Evolutionary conservation across 2,113 vertebrate genomes (phyloP).

Genomic region (Varanus salvator): DNA sequence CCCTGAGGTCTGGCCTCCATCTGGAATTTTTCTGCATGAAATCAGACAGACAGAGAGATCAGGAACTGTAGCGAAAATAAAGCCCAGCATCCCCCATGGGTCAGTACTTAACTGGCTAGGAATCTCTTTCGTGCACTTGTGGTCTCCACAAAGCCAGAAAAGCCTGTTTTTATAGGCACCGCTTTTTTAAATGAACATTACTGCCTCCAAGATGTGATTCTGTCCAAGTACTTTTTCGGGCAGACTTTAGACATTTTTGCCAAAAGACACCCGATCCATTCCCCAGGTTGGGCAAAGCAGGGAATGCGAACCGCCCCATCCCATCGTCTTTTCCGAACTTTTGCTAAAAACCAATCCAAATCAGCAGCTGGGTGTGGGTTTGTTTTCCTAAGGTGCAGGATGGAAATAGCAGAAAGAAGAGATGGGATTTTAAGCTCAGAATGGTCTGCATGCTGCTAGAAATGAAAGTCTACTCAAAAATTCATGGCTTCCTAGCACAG

Average conservation of each 20-base stretch:
- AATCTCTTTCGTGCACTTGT: not conserved
- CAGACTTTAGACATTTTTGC: not conserved
- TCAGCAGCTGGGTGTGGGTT: not conserved
- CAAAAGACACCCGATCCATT: not conserved
- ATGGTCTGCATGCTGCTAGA: not conserved
- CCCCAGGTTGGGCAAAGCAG: not conserved
- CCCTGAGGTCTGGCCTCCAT: not conserved
- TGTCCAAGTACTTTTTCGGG: constrained; percentile 9
- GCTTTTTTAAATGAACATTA: constrained; percentile 1
- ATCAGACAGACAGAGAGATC: not conserved
- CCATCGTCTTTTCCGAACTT: not conserved
- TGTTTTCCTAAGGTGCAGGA: not conserved
- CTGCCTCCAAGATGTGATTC: not conserved
- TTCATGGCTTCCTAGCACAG: not conserved
- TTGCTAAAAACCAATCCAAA: not conserved
- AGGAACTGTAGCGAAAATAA: not conserved
- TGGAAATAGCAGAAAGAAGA: not conserved
- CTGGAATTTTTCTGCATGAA: not conserved
- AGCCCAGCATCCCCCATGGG: not conserved
- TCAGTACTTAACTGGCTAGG: not conserved
- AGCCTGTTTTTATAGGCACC: not conserved
- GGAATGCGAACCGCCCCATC: too few relatives aligned
- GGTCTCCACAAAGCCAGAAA: not conserved
- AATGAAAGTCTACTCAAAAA: not conserved
- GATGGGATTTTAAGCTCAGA: too few relatives aligned